Percentiles rank a stretch among this genome's conserved stretches.
Conservation (phyloP, 2,888 invertebrate species). For the Andrena hattorfiana region DNA sequence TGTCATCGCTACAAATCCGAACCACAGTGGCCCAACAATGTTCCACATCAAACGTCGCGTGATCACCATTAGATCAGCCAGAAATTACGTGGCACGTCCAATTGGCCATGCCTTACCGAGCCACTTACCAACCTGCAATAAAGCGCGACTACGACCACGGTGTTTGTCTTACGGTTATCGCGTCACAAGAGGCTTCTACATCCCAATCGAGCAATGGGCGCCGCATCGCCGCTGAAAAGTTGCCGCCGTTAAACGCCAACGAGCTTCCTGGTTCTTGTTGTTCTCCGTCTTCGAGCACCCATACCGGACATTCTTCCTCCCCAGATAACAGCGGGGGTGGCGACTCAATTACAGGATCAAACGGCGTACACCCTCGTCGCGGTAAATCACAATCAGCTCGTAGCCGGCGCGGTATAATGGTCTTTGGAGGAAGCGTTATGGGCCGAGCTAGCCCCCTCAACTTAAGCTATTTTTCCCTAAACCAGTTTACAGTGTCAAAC, state of each 20-base stretch:
- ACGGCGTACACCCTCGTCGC: constrained; percentile 70
- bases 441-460: constrained; percentile 74
- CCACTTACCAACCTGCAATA: background rate
- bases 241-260: constrained; percentile 55
- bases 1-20: background rate
- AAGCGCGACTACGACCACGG: background rate
- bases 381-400: constrained; percentile 80
- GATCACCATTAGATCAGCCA: background rate
- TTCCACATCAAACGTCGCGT: background rate
- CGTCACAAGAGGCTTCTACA: background rate
- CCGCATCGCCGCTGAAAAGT: constrained; percentile 48
- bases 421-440: constrained; percentile 63
- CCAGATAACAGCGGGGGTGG: constrained; percentile 49
- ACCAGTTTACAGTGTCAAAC: constrained; percentile 81
- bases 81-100: background rate
- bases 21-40: background rate
- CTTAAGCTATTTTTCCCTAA: constrained; percentile 82
- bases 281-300: constrained; percentile 19
- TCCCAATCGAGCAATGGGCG: constrained; percentile 6
- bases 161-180: constrained; percentile 16
- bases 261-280: constrained; percentile 20
- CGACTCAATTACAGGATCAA: constrained; percentile 81
- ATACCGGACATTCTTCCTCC: constrained; percentile 27
- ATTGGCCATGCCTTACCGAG: too few relatives aligned
- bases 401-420: constrained; percentile 50